These are phyloP conservation scores for Callyntrura sp. DNA, from an alignment of 2,888 invertebrate genomes.

Conservation along the genomic window DNA sequence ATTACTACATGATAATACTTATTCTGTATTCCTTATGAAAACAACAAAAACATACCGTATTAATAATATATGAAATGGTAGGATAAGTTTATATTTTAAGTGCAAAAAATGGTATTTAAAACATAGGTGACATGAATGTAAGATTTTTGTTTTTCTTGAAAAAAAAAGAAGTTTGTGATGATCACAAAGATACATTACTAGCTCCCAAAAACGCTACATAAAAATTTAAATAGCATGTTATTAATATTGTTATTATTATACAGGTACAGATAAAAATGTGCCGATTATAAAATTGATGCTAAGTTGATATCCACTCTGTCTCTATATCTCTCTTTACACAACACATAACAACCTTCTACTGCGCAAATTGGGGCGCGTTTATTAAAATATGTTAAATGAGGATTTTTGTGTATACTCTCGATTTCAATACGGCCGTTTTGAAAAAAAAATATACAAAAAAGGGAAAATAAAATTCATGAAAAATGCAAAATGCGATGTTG, in stretches of 20 bases:
- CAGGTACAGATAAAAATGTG: not conserved
- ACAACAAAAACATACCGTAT: slow-evolving; percentile 23
- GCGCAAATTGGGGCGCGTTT: not conserved
- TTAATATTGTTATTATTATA: not conserved
- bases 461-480: slow-evolving; percentile 47
- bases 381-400: slow-evolving; percentile 6
- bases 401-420: slow-evolving; percentile 55
- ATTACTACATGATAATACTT: not conserved
- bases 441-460: slow-evolving; percentile 37
- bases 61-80: not conserved
- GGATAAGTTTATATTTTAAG: slow-evolving; percentile 26
- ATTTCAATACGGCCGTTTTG: slow-evolving; percentile 52
- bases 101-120: slow-evolving; percentile 19
- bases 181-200: slow-evolving; percentile 41
- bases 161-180: not conserved
- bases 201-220: slow-evolving; percentile 41
- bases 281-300: slow-evolving; percentile 13
- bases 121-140: not conserved
- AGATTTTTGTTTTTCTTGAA: slow-evolving; percentile 8
- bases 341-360: not conserved
- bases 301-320: slow-evolving; percentile 30
- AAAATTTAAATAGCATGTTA: not conserved
- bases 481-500: not conserved
- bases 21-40: slow-evolving; percentile 7
- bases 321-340: not conserved